Evolutionary conservation across 2,888 invertebrate genomes (phyloP), one percentile per base, ranked within the genome.

Genomic region (Pogonocherus hispidulus): DNA sequence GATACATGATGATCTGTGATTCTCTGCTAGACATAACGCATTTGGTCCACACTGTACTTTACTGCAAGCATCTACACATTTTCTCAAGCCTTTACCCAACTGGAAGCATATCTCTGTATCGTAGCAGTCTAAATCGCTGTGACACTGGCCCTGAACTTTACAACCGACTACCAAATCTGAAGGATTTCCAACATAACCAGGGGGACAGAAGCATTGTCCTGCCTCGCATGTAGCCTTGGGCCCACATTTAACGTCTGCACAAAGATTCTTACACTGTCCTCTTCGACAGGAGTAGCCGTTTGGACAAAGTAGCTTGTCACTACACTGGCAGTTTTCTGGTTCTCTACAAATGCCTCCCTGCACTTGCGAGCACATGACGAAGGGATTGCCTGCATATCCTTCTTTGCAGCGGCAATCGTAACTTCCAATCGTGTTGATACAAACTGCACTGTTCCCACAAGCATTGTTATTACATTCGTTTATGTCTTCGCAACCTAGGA

Each of bases 11-110:
- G 96, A 94, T 71, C 93, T 90, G 84, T 96, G 96, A 80, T 93
- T 92, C 79, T 94, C 91, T 14, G 93, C 91, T 5, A 95, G 90
- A 82, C 96, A 96, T 0, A 95, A 85, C 2, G 96, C 95, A 84
- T 96, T 96, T 0, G 96, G 95, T 9, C 96, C 96, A 82, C 96
- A 96, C 79, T 95, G 95, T 32, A 94, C 88, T 86, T 94, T 94
- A 72, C 92, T 92, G 80, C 96, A 97, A 0, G 93, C 94, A 82
- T 96, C 95, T 2, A 95, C 91, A 84, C 96, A 96, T 84, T 94
- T 94, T 63, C 96, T 88, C 2, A 91, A 83, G 23, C 92, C 93
- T 86, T 91, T 93, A 54, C 92, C 91, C 23, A 94, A 85, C 86
- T 95, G 94, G 86, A 96, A 94, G 83, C 96, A 97, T 79, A 96